Percentiles rank a stretch among this genome's conserved stretches.
These are phyloP conservation scores for Acromyrmex echinatior DNA, from an alignment of 1,140 invertebrate species.

Conservation along the genomic window DNA sequence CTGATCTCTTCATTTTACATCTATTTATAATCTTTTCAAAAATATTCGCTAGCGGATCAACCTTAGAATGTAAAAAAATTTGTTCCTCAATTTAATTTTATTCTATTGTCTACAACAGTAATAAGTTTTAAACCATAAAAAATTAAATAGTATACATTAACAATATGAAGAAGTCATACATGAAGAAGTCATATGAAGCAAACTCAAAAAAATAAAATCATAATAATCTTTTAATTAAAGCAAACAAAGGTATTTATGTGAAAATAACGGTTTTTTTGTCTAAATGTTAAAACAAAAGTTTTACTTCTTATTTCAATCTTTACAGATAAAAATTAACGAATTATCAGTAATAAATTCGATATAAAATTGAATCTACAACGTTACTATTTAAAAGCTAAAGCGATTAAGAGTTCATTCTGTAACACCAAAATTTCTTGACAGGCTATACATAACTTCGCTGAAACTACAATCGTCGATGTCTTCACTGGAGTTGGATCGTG, in stretches of 20 bases:
- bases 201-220: too few relatives aligned
- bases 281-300: conserved; percentile 35
- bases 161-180: too few relatives aligned
- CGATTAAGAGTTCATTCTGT: conserved; percentile 84
- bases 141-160: too few relatives aligned
- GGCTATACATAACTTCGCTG: conserved; percentile 84
- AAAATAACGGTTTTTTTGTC: neutral
- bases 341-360: neutral
- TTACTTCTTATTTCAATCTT: neutral
- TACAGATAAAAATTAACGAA: too few relatives aligned
- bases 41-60: neutral
- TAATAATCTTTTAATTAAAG: neutral
- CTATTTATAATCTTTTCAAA: neutral
- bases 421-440: conserved; percentile 81
- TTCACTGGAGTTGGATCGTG: conserved; percentile 60
- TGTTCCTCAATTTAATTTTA: too few relatives aligned
- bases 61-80: too few relatives aligned
- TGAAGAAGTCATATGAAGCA: too few relatives aligned
- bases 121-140: too few relatives aligned
- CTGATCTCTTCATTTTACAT: neutral
- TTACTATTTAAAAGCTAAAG: conserved; percentile 81
- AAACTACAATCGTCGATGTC: conserved; percentile 83
- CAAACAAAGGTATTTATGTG: neutral
- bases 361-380: conserved; percentile 22
- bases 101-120: too few relatives aligned